Evolutionary conservation across 2,113 vertebrate species (phyloP).

Genomic region (Empidonax alnorum): DNA sequence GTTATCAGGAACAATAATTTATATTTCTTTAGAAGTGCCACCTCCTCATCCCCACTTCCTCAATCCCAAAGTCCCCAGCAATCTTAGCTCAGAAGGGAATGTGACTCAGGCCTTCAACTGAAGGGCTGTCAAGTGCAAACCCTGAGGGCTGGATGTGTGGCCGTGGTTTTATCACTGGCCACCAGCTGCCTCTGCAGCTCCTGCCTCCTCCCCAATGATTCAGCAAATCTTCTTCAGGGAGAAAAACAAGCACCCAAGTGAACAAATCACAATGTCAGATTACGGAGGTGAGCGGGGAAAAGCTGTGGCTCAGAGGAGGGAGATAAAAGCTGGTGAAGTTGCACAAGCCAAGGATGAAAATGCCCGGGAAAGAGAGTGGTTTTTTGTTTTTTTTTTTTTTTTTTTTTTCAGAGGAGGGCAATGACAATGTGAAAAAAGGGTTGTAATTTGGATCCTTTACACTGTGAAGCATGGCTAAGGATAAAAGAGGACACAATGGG

Average conservation of each 20-base stretch:
- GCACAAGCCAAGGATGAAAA: not conserved
- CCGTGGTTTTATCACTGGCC: conserved; percentile 66
- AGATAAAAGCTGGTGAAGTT: conserved; percentile 45
- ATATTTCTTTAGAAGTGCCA: not conserved
- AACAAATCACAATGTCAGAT: conserved; percentile 83
- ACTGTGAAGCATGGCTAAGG: not conserved
- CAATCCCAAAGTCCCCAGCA: conserved; percentile 43
- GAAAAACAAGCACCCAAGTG: conserved; percentile 59
- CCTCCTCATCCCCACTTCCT: not conserved
- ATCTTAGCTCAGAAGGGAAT: conserved; percentile 64
- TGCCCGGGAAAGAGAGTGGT: not conserved
- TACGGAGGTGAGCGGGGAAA: conserved; percentile 53
- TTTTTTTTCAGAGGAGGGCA: not conserved
- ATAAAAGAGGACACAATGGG: not conserved
- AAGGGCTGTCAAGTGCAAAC: conserved; percentile 7
- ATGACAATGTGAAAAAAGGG: not conserved
- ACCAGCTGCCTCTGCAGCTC: conserved; percentile 65
- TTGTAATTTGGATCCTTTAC: not conserved
- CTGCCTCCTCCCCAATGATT: conserved; percentile 72
- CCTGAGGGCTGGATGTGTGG: conserved; percentile 43
- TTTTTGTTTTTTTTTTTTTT: not conserved
- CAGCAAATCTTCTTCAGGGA: conserved; percentile 74
- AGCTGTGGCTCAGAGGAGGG: not conserved
- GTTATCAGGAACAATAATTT: not conserved
- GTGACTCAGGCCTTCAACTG: conserved; percentile 34